A percentile compares a stretch with the other conserved stretches of the same genome.
These are phyloP conservation scores for Dinocampus coccinellae DNA, from an alignment of 2,888 invertebrate genomes.

Conservation along the genomic window DNA sequence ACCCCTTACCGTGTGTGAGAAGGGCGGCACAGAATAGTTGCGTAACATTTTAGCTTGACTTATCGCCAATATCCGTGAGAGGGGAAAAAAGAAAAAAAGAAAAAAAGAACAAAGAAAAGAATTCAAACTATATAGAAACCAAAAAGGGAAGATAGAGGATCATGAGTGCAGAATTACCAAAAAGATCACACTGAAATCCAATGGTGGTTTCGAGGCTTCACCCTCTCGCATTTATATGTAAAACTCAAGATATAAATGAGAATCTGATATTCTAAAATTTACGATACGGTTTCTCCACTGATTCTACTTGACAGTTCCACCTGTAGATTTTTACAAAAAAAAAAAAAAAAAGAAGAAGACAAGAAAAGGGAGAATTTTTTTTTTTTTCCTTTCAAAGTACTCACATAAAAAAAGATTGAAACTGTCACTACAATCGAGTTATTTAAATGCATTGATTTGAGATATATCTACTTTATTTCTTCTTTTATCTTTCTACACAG, in stretches of 20 bases:
- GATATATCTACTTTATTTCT: not conserved
- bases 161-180: slow-evolving; percentile 40
- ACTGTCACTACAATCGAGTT: not conserved
- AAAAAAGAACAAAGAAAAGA: not conserved
- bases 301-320: slow-evolving; percentile 20
- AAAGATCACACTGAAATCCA: slow-evolving; percentile 22
- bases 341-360: not conserved
- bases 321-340: not conserved
- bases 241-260: slow-evolving; percentile 33
- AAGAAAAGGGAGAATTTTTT: no score
- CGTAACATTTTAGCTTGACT: not conserved
- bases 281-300: slow-evolving; percentile 33
- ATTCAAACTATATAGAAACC: not conserved
- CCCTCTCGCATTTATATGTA: slow-evolving; percentile 1
- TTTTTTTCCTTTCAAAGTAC: no score
- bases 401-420: not conserved
- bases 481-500: not conserved
- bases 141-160: slow-evolving; percentile 35
- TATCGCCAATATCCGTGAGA: not conserved
- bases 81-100: not conserved
- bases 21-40: not conserved
- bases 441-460: not conserved
- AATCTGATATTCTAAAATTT: slow-evolving; percentile 36
- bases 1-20: not conserved
- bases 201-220: slow-evolving; percentile 8